Evolutionary conservation across 2,888 invertebrate species (phyloP).

Genomic region (Synanthedon tipuliformis): DNA sequence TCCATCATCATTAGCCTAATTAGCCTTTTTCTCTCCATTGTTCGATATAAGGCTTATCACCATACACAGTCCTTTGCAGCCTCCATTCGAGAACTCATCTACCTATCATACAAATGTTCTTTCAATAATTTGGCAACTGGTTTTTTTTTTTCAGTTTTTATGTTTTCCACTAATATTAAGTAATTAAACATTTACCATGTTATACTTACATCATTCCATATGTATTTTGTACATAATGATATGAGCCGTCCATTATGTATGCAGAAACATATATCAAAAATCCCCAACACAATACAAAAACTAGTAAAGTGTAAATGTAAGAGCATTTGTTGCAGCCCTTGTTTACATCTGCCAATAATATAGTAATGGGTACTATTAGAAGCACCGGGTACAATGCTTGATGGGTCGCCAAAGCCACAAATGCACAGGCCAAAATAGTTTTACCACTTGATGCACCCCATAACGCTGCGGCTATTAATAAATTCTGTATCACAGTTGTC

Average conservation of each 20-base stretch:
- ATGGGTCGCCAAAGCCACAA: slow-evolving; percentile 82
- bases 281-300: slow-evolving; percentile 66
- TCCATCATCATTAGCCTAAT: too few species aligned
- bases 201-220: slow-evolving; percentile 84
- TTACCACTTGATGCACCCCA: slow-evolving; percentile 76
- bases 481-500: slow-evolving; percentile 90
- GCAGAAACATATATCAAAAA: slow-evolving; percentile 73
- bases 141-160: too few species aligned
- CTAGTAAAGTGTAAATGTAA: slow-evolving; percentile 55
- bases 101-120: too few species aligned
- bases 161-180: too few species aligned
- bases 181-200: too few species aligned
- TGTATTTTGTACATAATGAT: slow-evolving; percentile 76
- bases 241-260: slow-evolving; percentile 73
- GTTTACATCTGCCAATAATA: slow-evolving; percentile 73
- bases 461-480: slow-evolving; percentile 80
- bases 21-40: too few species aligned
- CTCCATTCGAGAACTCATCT: too few species aligned
- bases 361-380: slow-evolving; percentile 83
- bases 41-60: too few species aligned
- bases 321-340: slow-evolving; percentile 59
- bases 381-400: slow-evolving; percentile 87
- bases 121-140: too few species aligned
- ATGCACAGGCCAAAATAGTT: slow-evolving; percentile 71
- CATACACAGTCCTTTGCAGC: too few species aligned